Evolutionary conservation across 2,888 invertebrate genomes (phyloP).

Genomic region (Alsophila aescularia): DNA sequence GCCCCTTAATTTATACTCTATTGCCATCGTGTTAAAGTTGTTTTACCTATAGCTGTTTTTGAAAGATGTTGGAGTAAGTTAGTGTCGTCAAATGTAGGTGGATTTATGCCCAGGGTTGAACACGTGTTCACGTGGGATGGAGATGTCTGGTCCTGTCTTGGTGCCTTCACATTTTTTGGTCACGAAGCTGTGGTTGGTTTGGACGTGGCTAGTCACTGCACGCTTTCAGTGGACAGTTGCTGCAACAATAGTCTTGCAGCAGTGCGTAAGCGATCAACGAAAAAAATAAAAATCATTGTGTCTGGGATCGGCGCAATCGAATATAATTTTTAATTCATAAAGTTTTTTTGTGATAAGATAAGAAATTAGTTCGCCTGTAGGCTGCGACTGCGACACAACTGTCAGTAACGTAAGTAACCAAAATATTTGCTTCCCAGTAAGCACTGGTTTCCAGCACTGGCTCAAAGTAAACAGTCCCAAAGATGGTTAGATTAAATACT

Average conservation of each 20-base stretch:
- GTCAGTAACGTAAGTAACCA: too few relatives aligned
- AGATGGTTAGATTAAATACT: not conserved
- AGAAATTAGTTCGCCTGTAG: too few relatives aligned
- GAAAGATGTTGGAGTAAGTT: constrained; percentile 2
- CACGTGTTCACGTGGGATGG: constrained; percentile 29
- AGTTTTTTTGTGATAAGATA: too few relatives aligned
- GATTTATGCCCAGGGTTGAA: constrained; percentile 23
- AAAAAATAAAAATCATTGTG: too few relatives aligned
- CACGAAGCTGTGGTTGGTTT: constrained; percentile 19
- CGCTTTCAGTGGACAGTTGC: too few relatives aligned
- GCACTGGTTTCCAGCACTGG: not conserved
- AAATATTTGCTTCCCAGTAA: too few relatives aligned
- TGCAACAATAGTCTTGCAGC: too few relatives aligned
- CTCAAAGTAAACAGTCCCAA: not conserved
- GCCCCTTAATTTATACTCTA: constrained; percentile 1
- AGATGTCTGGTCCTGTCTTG: constrained; percentile 33
- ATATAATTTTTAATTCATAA: too few relatives aligned
- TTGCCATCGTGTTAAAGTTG: not conserved
- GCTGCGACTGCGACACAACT: too few relatives aligned
- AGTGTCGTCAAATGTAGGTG: constrained; percentile 27
- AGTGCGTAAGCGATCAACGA: too few relatives aligned
- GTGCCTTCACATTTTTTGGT: constrained; percentile 32
- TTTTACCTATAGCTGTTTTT: not conserved
- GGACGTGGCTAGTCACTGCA: not conserved
- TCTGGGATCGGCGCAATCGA: too few relatives aligned